These are phyloP conservation scores for Papilio demoleus DNA, from an alignment of 2,888 invertebrate species.

Conservation along the genomic window DNA sequence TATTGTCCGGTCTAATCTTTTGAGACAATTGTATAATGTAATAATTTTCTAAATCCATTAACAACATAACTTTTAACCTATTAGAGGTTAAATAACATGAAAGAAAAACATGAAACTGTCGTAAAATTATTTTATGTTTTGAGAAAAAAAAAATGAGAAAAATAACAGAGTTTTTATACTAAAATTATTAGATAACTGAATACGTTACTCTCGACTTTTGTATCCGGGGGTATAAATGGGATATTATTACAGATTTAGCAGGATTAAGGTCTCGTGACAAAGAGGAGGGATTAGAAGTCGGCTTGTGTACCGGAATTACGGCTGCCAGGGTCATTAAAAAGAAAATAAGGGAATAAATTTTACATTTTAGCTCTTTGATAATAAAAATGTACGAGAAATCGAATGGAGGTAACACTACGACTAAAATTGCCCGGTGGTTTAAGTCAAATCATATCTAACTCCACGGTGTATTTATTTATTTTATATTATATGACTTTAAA, in stretches of 20 bases:
- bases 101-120: no score
- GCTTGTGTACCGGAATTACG: constrained; percentile 39
- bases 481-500: no score
- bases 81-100: no score
- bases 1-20: no score
- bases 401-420: constrained; percentile 5
- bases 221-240: constrained; percentile 34
- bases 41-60: no score
- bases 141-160: no score
- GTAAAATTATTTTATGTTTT: no score
- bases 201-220: constrained; percentile 7
- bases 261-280: constrained; percentile 39
- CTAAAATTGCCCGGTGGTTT: no score
- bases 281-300: constrained; percentile 33
- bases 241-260: constrained; percentile 42
- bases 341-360: constrained; percentile 37
- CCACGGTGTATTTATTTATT: no score
- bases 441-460: no score
- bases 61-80: no score
- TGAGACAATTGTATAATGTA: no score
- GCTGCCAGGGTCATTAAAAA: constrained; percentile 33
- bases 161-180: constrained; percentile 8
- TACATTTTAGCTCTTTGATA: constrained; percentile 23
- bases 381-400: not conserved
- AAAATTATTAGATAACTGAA: constrained; percentile 31